Percentiles rank a stretch among this genome's conserved stretches.
Conservation (phyloP, 1,140 invertebrate species). For the Meteorus sp. region DNA sequence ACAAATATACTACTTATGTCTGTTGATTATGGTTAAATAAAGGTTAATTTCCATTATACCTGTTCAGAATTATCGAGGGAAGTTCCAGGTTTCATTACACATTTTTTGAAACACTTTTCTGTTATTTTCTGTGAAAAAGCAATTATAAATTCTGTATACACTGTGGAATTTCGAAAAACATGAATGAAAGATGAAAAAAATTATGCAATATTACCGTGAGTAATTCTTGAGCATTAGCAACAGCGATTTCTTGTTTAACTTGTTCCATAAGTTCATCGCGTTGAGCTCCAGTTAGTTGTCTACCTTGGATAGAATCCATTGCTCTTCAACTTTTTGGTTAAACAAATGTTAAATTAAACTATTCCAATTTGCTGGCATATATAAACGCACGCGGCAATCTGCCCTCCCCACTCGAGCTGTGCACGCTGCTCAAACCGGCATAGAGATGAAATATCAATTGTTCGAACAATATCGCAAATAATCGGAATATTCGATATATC, state of each 20-base stretch:
- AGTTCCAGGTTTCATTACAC: constrained; percentile 87
- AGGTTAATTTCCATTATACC: constrained; percentile 54
- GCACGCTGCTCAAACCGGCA: no score
- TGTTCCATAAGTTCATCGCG: constrained; percentile 92
- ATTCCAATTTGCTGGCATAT: no score
- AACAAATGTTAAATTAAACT: no score
- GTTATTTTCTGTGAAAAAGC: constrained; percentile 84
- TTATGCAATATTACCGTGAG: constrained; percentile 69
- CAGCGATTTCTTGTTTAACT: constrained; percentile 93
- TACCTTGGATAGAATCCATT: constrained; percentile 41
- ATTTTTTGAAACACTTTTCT: constrained; percentile 96
- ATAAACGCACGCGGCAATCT: no score
- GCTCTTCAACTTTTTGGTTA: no score
- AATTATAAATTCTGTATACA: constrained; percentile 28
- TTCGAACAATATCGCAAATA: no score
- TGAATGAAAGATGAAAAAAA: constrained; percentile 12
- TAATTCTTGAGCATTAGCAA: constrained; percentile 93
- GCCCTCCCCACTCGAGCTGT: no score
- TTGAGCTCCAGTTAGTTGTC: constrained; percentile 65
- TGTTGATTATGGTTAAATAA: background rate
- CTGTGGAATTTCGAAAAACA: constrained; percentile 26
- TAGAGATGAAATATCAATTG: no score
- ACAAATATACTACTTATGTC: constrained; percentile 8
- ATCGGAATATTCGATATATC: no score
- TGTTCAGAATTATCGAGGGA: constrained; percentile 90